Evolutionary conservation across 53 echinoderm and acorn worm genomes (phyloP).

Genomic region (Holothuria scabra): DNA sequence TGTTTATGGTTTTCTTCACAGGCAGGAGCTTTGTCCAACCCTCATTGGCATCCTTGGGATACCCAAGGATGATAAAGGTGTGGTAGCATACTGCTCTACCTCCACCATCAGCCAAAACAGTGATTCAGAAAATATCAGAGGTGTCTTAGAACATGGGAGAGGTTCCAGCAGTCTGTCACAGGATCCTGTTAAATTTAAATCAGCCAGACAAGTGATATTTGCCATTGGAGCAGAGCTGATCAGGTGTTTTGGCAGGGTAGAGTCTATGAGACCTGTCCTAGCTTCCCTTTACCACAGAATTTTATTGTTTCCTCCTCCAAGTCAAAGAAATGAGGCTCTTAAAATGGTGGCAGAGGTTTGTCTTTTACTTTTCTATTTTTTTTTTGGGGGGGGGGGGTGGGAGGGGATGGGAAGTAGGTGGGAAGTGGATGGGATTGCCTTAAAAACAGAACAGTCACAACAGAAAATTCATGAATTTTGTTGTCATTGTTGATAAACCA

Average conservation of each 20-base stretch:
- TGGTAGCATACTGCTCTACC: constrained; percentile 74
- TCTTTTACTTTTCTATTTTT: too few relatives aligned
- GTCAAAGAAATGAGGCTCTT: constrained; percentile 90
- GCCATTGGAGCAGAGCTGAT: constrained; percentile 84
- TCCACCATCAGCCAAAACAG: constrained; percentile 28
- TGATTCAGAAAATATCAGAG: constrained; percentile 54
- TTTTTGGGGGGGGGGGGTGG: too few relatives aligned
- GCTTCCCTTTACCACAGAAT: constrained; percentile 91
- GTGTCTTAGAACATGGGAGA: constrained; percentile 82
- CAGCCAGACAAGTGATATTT: constrained; percentile 85
- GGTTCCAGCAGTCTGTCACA: constrained; percentile 86
- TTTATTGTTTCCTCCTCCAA: constrained; percentile 91
- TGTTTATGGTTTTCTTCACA: constrained; percentile 19
- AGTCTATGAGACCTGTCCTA: constrained; percentile 89
- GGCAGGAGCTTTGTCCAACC: constrained; percentile 96
- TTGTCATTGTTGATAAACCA: too few relatives aligned
- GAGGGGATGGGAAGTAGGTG: too few relatives aligned
- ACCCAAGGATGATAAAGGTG: constrained; percentile 85
- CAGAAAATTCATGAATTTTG: too few relatives aligned
- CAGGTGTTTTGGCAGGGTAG: constrained; percentile 87
- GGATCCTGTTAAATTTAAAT: constrained; percentile 68
- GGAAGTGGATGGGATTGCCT: too few relatives aligned
- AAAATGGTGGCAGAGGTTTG: constrained; percentile 92
- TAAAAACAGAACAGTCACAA: too few relatives aligned
- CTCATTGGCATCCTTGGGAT: constrained; percentile 95